phyloP scores from a whole-genome alignment of 2,888 invertebrate genomes.

The Carcina quercana region DNA sequence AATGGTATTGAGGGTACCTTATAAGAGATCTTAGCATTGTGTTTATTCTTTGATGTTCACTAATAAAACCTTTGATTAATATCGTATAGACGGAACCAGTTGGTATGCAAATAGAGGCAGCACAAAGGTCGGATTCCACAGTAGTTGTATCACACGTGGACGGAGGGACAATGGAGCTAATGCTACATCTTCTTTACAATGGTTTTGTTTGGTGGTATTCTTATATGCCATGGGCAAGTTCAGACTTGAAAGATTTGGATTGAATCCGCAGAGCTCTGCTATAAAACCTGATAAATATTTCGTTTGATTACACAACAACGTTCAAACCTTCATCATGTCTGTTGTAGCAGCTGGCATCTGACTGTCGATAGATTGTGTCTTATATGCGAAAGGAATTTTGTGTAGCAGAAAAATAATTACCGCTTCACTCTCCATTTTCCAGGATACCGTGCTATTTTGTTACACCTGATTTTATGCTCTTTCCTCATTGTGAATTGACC shows the following conservation, averaged over 20 bases:
- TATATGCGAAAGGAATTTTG: too few relatives aligned
- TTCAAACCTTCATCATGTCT: too few relatives aligned
- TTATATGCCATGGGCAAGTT: slow-evolving; percentile 29
- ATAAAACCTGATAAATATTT: too few relatives aligned
- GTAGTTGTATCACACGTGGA: slow-evolving; percentile 69
- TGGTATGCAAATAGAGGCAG: slow-evolving; percentile 69
- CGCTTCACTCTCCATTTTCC: too few relatives aligned
- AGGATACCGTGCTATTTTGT: too few relatives aligned
- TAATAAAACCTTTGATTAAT: slow-evolving; percentile 75
- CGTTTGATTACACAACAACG: too few relatives aligned
- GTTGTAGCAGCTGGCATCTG: too few relatives aligned
- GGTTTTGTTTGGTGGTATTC: slow-evolving; percentile 44
- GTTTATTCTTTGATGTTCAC: slow-evolving; percentile 72
- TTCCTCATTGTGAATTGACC: too few relatives aligned
- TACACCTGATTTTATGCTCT: too few relatives aligned
- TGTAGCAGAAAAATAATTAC: too few relatives aligned
- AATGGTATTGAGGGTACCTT: slow-evolving; percentile 74
- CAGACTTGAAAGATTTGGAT: slow-evolving; percentile 27
- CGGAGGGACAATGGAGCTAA: slow-evolving; percentile 51
- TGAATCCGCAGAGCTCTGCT: too few relatives aligned
- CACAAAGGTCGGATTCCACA: slow-evolving; percentile 50
- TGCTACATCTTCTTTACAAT: slow-evolving; percentile 62
- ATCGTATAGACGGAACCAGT: slow-evolving; percentile 70
- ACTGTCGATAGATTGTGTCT: too few relatives aligned
- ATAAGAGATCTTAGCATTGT: slow-evolving; percentile 74